These are phyloP conservation scores for Parnassius mnemosyne DNA, from an alignment of 2,888 invertebrate genomes.

Conservation along the genomic window DNA sequence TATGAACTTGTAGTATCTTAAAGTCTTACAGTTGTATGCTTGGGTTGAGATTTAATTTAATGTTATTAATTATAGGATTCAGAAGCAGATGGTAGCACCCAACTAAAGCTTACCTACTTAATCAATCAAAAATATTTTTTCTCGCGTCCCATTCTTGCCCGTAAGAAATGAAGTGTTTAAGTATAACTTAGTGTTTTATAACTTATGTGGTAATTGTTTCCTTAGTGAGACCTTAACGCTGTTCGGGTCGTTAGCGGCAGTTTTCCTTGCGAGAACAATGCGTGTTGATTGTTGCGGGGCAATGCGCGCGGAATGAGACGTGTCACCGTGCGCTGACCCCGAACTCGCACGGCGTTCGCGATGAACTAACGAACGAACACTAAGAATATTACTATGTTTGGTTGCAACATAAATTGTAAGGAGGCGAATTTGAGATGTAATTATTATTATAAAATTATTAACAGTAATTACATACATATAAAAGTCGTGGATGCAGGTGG, in stretches of 20 bases:
- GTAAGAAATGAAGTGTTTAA: background rate
- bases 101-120: too few species aligned
- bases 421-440: too few species aligned
- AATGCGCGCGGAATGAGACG: conserved; percentile 6
- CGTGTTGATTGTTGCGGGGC: conserved; percentile 13
- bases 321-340: conserved; percentile 26
- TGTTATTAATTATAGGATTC: too few species aligned
- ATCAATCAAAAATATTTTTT: too few species aligned
- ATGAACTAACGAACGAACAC: conserved; percentile 3
- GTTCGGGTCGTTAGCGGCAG: conserved; percentile 9
- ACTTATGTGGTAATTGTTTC: conserved; percentile 20
- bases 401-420: too few species aligned
- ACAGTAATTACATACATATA: too few species aligned
- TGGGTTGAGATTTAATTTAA: too few species aligned
- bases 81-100: too few species aligned
- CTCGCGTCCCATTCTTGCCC: background rate
- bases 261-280: conserved; percentile 17
- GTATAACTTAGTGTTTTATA: background rate
- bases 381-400: background rate
- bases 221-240: conserved; percentile 4
- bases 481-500: too few species aligned
- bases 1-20: too few species aligned
- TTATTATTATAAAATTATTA: too few species aligned
- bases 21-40: too few species aligned
- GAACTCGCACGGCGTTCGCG: background rate